Evolutionary conservation across 2,113 vertebrate genomes (phyloP), one percentile per base, ranked within the genome.

Genomic region (Apaloderma vittatum): DNA sequence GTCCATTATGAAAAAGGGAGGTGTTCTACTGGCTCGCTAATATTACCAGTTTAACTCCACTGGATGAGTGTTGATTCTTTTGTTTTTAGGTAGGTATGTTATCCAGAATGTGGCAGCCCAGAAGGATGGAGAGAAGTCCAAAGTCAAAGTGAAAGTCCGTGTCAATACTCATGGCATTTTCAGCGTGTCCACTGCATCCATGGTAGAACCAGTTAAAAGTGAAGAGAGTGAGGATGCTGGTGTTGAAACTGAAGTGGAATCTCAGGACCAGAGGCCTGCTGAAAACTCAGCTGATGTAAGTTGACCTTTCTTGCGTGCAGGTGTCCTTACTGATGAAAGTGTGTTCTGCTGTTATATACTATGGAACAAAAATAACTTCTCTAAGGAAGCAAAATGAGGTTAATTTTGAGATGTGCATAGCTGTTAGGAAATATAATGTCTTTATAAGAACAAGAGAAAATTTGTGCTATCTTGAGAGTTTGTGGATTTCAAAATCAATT

Each of bases 101-200:
- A 98, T 99, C 72, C 98, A 98, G 95, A 98, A 98, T 59, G 98
- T 99, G 88, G 97, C 98, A 86, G 95, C 98, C 15, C 98, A 98
- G 92, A 98, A 98, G 88, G 98, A 99, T 52, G 98, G 98, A 90
- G 98, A 99, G 67, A 99, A 98, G 72, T 98, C 98, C 34, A 98
- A 95, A 93, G 98, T 99, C 51, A 99, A 98, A 92, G 98, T 99
- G 46, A 99, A 99, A 93, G 98, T 98, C 27, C 97, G 97, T 43
- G 96, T 99, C 62, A 98, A 99, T 26, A 97, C 96, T 32, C 98
- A 98, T 3, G 98, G 98, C 65, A 98, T 98, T 71, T 98, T 99
- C 75, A 98, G 98, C 66, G 97, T 99, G 66, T 98, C 98, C 14
- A 98, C 98, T 21, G 98, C 98, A 1, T 98, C 98, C 5, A 95